Evolutionary conservation across 2,888 invertebrate genomes (phyloP).

Genomic region (Andrena bicolor): DNA sequence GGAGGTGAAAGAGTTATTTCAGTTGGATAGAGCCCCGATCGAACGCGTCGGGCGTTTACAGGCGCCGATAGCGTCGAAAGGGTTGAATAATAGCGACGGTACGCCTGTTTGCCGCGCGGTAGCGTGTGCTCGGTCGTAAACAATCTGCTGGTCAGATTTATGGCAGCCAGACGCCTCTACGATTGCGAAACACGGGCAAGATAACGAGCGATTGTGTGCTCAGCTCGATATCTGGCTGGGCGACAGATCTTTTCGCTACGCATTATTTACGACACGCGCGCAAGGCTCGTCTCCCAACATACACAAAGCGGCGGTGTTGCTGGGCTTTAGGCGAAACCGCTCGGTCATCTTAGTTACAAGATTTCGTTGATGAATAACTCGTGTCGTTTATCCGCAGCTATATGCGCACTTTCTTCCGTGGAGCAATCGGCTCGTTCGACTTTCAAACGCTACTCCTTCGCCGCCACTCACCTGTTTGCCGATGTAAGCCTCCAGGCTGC

Average conservation of each 20-base stretch:
- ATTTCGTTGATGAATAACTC: too few species aligned
- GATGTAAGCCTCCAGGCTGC: constrained; percentile 80
- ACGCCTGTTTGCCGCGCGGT: constrained; percentile 1
- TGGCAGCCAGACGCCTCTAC: background rate
- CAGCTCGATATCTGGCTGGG: background rate
- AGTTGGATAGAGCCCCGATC: too few species aligned
- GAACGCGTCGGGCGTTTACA: too few species aligned
- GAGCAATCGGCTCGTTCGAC: background rate
- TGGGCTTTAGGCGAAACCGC: too few species aligned
- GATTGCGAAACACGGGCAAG: constrained; percentile 40
- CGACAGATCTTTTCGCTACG: background rate
- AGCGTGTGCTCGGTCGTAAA: constrained; percentile 31
- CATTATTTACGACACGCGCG: background rate
- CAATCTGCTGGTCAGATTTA: constrained; percentile 18
- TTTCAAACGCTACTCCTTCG: background rate
- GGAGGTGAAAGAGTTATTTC: too few species aligned
- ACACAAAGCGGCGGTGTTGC: too few species aligned
- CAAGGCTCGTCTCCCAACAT: too few species aligned
- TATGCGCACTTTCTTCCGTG: too few species aligned
- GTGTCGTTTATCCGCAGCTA: too few species aligned
- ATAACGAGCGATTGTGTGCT: constrained; percentile 18
- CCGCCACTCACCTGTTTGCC: constrained; percentile 82
- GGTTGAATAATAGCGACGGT: background rate
- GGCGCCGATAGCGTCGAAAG: too few species aligned
- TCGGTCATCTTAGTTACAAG: too few species aligned